These are phyloP conservation scores for Rhinoderma darwinii DNA, from an alignment of 2,113 vertebrate genomes.

Conservation along the genomic window DNA sequence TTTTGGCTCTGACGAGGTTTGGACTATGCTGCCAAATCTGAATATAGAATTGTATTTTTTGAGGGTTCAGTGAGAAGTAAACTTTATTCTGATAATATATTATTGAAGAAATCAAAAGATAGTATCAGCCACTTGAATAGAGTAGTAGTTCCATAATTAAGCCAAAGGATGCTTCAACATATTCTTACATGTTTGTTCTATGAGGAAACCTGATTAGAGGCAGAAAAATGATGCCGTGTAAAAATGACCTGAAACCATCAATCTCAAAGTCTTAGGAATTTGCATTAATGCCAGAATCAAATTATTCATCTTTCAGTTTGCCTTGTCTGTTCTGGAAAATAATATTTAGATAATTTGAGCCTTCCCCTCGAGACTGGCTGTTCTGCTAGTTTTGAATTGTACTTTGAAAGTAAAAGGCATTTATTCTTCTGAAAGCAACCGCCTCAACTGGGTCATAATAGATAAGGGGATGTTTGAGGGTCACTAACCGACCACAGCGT, in stretches of 20 bases:
- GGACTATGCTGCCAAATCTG: background rate
- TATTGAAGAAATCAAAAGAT: background rate
- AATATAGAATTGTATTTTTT: background rate
- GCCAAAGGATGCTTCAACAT: background rate
- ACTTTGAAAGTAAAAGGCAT: background rate
- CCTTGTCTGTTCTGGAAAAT: slow-evolving; percentile 9
- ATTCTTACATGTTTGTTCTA: slow-evolving; percentile 18
- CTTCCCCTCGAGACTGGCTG: background rate
- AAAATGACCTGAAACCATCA: slow-evolving; percentile 16
- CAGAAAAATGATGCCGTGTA: background rate
- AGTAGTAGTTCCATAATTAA: background rate
- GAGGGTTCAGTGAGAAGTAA: background rate
- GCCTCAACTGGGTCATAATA: background rate
- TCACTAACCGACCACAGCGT: background rate
- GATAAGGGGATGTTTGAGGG: background rate
- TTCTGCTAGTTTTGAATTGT: slow-evolving; percentile 4
- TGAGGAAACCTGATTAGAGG: background rate
- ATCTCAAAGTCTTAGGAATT: slow-evolving; percentile 24
- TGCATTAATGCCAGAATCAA: slow-evolving; percentile 36
- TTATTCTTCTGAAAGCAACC: background rate
- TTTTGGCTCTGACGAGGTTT: background rate
- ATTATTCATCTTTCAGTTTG: slow-evolving; percentile 19
- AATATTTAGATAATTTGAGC: slow-evolving; percentile 18
- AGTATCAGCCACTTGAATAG: background rate
- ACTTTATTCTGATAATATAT: background rate